These are phyloP conservation scores for Channallabes apus DNA, from an alignment of 2,797 vertebrate genomes.

Conservation along the genomic window DNA sequence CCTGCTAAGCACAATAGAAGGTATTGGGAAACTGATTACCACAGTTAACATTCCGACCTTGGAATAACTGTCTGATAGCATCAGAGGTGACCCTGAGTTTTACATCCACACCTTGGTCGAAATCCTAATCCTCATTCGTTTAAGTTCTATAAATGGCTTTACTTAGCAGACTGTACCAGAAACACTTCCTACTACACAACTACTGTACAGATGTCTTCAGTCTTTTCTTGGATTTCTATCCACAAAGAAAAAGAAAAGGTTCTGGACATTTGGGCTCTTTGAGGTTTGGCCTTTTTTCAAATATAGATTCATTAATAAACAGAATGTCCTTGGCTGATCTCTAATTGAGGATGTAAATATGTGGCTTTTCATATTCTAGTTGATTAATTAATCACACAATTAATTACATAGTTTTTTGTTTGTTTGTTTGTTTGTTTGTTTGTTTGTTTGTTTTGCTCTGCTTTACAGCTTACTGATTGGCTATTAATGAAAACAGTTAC, in stretches of 20 bases:
- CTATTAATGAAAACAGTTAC: neutral
- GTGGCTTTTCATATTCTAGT: neutral
- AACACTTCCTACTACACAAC: neutral
- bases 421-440: neutral
- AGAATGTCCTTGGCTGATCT: neutral
- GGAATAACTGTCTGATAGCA: slow-evolving; percentile 9
- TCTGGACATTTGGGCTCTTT: neutral
- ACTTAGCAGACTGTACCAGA: neutral
- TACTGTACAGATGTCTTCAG: neutral
- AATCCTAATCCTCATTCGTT: neutral
- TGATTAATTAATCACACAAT: neutral
- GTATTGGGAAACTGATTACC: slow-evolving; percentile 22
- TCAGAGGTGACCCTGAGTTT: neutral
- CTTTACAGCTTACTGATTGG: neutral
- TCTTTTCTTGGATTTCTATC: neutral
- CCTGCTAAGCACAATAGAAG: slow-evolving; percentile 38
- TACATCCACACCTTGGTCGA: neutral
- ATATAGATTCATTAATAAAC: neutral
- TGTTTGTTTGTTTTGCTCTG: too few species aligned
- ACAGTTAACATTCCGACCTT: slow-evolving; percentile 47
- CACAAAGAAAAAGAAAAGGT: neutral
- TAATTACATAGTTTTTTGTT: too few species aligned
- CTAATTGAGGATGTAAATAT: neutral
- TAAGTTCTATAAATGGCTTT: neutral
- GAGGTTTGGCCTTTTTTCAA: neutral